Base-by-base conservation (phyloP, 2,888 invertebrate genomes). In the Patella caerulea region DNA sequence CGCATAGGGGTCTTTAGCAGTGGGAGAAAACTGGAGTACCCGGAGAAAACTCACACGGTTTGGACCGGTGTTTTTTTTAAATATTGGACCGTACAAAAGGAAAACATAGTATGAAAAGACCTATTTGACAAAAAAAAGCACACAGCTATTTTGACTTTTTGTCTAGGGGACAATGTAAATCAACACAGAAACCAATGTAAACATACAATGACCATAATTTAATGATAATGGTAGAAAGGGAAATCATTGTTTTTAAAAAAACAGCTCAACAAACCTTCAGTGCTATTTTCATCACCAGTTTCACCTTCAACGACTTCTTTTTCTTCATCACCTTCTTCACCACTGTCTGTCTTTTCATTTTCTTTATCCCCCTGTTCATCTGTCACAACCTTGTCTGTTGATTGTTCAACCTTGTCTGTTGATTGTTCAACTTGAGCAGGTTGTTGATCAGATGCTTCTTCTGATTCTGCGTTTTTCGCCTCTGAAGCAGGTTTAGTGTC, bases 281-380 rank as follows among this genome's bases (percentile, higher is more conserved):
- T 24, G 70, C 70, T n/a, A 24, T n/a, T 29, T 54, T 54, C 19
- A 53, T 78, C 59, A 52, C 34, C 53, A 29, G 29, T n/a, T n/a
- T n/a, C 71, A 19, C 72, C 29, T 59, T 76, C 54, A 29, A 69
- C 71, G 12, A 75, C 77, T 74, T 45, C 73, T 19, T 45, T 59
- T 71, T 73, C 79, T 59, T 69, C 71, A 15, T 29, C 74, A 15
- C 71, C 65, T 45, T 73, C 79, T 78, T 76, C 79, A 71, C n/a
- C 77, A n/a, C 52, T 72, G 34, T 14, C 54, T 24, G 53, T 19
- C 12, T n/a, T 52, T 74, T 52, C 15, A 17, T 71, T 71, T 71
- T 71, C 55, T 14, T 55, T 76, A 34, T 55, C 79, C 53, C 75
- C 75, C 14, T 71, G 55, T 54, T 75, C 69, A 17, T 52, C 72